Conservation (phyloP, 2,888 invertebrate genomes). For the Tipula confusa region DNA sequence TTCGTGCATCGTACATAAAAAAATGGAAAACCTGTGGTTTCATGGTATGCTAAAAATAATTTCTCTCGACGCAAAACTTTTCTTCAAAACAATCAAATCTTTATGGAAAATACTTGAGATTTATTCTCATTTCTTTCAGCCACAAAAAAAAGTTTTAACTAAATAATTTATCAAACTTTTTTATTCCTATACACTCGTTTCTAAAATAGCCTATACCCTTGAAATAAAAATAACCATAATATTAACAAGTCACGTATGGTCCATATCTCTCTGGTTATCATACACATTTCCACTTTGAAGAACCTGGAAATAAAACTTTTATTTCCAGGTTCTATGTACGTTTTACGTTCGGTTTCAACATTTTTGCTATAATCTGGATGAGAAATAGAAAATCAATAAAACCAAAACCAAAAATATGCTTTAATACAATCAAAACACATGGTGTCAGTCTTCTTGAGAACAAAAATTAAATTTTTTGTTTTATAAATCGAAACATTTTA, state of each 20-base stretch:
- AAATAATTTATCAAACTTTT: not conserved
- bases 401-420: no score
- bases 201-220: not conserved
- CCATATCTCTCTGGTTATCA: not conserved
- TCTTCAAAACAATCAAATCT: not conserved
- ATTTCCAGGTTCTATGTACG: not conserved
- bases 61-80: no score
- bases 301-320: conserved; percentile 5
- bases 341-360: not conserved
- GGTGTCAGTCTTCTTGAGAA: not conserved
- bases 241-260: conserved; percentile 7
- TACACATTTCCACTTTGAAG: not conserved
- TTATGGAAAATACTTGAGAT: not conserved
- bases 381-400: not conserved
- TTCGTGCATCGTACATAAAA: no score
- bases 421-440: not conserved
- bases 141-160: not conserved
- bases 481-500: not conserved
- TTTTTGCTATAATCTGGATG: no score
- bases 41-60: no score
- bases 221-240: not conserved
- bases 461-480: no score
- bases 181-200: not conserved
- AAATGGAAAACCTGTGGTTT: no score
- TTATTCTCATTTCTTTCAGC: not conserved